Evolutionary conservation across 2,797 vertebrate species (phyloP).

Genomic region (Limnodromus scolopaceus): DNA sequence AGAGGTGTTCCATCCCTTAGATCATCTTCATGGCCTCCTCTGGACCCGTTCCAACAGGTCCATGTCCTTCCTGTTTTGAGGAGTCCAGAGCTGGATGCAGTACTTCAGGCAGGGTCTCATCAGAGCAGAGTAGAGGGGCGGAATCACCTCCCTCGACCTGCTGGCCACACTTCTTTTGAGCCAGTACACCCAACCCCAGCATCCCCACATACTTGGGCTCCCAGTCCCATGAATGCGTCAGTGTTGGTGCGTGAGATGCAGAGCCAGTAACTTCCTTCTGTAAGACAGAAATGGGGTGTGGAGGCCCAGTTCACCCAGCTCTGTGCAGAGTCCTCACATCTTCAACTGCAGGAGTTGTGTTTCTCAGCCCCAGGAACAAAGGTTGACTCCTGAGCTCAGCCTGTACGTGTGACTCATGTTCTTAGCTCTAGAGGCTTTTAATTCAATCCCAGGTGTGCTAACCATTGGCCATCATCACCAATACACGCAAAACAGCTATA

Average conservation of each 20-base stretch:
- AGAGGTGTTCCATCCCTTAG: no score
- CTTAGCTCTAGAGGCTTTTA: not conserved
- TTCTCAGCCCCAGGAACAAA: not conserved
- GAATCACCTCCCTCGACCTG: no score
- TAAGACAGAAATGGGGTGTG: not conserved
- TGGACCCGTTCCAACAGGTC: no score
- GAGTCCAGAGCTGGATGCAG: no score
- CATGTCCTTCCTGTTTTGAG: no score
- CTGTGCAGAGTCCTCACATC: not conserved
- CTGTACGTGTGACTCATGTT: not conserved
- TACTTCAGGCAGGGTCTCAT: no score
- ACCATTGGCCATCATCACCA: not conserved
- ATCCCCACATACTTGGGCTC: not conserved
- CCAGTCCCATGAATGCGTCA: not conserved
- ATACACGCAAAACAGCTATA: not conserved
- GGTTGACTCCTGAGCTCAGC: not conserved
- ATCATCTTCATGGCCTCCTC: no score
- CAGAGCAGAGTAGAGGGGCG: no score
- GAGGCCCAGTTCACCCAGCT: not conserved
- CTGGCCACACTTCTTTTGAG: no score
- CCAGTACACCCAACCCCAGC: not conserved
- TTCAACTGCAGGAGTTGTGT: not conserved
- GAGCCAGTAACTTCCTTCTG: not conserved
- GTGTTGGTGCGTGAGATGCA: not conserved
- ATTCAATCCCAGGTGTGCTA: conserved; percentile 37